Base-by-base conservation (phyloP, 2,797 vertebrate genomes). In the Mormyrus proboscirostris region DNA sequence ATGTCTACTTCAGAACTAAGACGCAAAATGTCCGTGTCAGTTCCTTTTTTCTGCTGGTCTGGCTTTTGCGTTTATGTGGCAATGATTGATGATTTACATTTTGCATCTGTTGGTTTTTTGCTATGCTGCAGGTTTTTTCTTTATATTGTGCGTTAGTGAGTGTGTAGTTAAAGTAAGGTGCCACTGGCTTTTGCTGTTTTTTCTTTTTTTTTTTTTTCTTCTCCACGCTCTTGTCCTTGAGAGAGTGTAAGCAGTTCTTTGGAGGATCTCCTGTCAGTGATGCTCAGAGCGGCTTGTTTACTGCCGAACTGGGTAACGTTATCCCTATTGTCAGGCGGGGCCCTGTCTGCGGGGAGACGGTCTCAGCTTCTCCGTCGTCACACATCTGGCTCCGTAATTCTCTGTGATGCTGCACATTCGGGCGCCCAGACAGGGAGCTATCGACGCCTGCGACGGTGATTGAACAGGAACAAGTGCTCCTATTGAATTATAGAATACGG, bases 11-110 rank as follows among this genome's bases (percentile, higher is more conserved):
- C 49, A 53, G 50, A 86, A 55, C 84, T 29, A 53, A 55, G 25
- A 55, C 33, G 84, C 84, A 49, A 83, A 83, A 86, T 65, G 89
- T 89, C 88, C 89, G 89, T 92, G 93, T 93, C 41, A 89, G 91
- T 93, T 92, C 92, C 92, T 90, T 92, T 91, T 93, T 95, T 95
- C 93, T 96, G 95, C 94, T 95, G 94, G 91, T 92, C 93, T 94
- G 93, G 95, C 95, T 94, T 93, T 95, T 93, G 94, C 93, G 94
- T 95, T 95, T 95, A 94, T 95, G 95, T 94, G 92, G 93, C 93
- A 90, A 91, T 94, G 94, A 95, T 95, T 94, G 94, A 93, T 95
- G 95, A 96, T 96, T 96, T 95, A 96, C 95, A 94, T 93, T 95
- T 95, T 93, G 91, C 95, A 95, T 95, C 94, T 95, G 94, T 90